Evolutionary conservation across 2,888 invertebrate species (phyloP), one percentile per base, ranked within the genome.

Genomic region (Hydriomena furcata): DNA sequence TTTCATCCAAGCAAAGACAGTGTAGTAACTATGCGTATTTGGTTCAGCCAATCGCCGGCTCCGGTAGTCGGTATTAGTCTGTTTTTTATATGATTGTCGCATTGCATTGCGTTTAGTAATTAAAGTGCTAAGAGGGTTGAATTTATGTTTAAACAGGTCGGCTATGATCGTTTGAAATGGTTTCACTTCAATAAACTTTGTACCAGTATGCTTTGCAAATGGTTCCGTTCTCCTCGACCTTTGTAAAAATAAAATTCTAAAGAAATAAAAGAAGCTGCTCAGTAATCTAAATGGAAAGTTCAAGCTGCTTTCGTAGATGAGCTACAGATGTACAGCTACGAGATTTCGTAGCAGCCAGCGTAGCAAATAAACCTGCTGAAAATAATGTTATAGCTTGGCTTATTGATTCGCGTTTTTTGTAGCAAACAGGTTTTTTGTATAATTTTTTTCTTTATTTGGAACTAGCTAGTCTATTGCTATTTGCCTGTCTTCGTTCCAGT

Each of bases 321-420:
- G 24, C 42, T 43, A 43, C 40, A 10, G 21, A 10, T 8, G 2
- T 17, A 17, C 4, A 3, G 17, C 30, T 12, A 30, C 23, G 7
- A 24, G 17, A 36, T 36, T 41, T 32, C 41, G 41, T 41, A 41
- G 34, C 42, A 17, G 7, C 34, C 42, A 17, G 7, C 34, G 42
- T 27, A 32, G 32, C 20, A 10, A 24, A 4, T 3, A n/a, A n/a
- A n/a, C n/a, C n/a, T n/a, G n/a, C n/a, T n/a, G n/a, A n/a, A n/a
- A n/a, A n/a, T n/a, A n/a, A n/a, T n/a, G n/a, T n/a, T n/a, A n/a
- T n/a, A n/a, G n/a, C n/a, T n/a, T n/a, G n/a, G n/a, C n/a, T n/a
- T n/a, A n/a, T n/a, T n/a, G n/a, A n/a, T n/a, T n/a, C n/a, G n/a
- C n/a, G n/a, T n/a, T n/a, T n/a, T n/a, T n/a, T n/a, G n/a, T n/a